Conservation (phyloP, 2,113 vertebrate species). For the Gasterosteus nipponicus region DNA sequence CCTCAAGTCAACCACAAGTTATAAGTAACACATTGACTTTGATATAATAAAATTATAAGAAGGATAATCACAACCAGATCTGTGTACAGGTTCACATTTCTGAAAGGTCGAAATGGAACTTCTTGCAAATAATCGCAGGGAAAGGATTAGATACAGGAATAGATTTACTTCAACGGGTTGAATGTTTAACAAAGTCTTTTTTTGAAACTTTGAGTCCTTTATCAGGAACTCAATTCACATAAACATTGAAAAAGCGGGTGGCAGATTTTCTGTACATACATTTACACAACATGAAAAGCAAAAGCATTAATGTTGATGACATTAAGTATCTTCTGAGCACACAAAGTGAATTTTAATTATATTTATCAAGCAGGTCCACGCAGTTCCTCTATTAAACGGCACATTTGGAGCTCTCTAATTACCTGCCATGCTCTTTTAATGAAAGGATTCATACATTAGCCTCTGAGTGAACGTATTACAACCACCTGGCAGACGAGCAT, state of each 20-base stretch:
- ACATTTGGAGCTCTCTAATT: constrained; percentile 13
- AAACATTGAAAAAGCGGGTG: background rate
- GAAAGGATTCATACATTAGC: constrained; percentile 30
- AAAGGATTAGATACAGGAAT: background rate
- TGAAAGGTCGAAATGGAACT: background rate
- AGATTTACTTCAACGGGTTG: background rate
- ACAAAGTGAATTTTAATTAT: background rate
- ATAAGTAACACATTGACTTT: background rate
- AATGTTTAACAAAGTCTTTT: background rate
- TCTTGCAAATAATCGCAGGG: background rate
- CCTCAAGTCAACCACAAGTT: background rate
- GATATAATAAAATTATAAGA: background rate
- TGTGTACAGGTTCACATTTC: background rate
- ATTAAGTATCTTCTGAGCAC: constrained; percentile 1
- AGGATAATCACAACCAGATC: background rate
- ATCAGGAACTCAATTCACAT: background rate
- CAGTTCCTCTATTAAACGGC: background rate
- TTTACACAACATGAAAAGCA: background rate
- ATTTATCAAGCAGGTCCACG: background rate
- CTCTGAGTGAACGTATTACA: constrained; percentile 49
- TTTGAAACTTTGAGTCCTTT: background rate
- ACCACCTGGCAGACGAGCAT: constrained; percentile 62
- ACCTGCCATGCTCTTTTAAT: constrained; percentile 23
- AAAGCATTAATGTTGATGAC: background rate
- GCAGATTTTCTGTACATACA: background rate